Evolutionary conservation across 2,888 invertebrate species (phyloP).

Genomic region (Calameuta filiformis): DNA sequence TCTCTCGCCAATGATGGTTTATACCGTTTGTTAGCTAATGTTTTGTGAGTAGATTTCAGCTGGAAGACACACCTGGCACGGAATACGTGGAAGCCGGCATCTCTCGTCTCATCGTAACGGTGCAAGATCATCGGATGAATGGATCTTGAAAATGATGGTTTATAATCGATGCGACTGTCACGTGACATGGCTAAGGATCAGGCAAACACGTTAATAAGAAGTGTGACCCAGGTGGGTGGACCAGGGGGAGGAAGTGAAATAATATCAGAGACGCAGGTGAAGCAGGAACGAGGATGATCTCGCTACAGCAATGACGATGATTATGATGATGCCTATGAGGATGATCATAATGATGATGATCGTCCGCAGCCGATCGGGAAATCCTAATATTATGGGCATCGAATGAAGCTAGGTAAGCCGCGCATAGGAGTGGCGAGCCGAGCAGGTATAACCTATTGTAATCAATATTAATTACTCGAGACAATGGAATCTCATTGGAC

Average conservation of each 20-base stretch:
- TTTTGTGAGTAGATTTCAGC: neutral
- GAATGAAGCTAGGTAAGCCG: constrained; percentile 39
- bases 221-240: neutral
- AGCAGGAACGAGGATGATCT: neutral
- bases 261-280: neutral
- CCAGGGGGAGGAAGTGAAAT: neutral
- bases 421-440: constrained; percentile 45
- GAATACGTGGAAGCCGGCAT: neutral
- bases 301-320: constrained; percentile 10
- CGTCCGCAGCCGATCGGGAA: constrained; percentile 39
- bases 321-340: constrained; percentile 8
- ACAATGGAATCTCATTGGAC: constrained; percentile 67
- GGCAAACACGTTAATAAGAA: neutral
- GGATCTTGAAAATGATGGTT: neutral
- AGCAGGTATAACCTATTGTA: constrained; percentile 64
- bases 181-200: neutral
- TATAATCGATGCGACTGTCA: neutral
- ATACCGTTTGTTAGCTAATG: neutral
- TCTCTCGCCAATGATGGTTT: neutral
- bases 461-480: constrained; percentile 67
- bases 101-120: neutral
- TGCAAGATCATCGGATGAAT: neutral
- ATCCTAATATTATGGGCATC: constrained; percentile 50
- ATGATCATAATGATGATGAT: constrained; percentile 25
- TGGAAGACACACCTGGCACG: neutral